Percentiles rank a stretch among this genome's conserved stretches.
Evolutionary conservation across 2,888 invertebrate genomes (phyloP).

Genomic region (Torymus auratus): DNA sequence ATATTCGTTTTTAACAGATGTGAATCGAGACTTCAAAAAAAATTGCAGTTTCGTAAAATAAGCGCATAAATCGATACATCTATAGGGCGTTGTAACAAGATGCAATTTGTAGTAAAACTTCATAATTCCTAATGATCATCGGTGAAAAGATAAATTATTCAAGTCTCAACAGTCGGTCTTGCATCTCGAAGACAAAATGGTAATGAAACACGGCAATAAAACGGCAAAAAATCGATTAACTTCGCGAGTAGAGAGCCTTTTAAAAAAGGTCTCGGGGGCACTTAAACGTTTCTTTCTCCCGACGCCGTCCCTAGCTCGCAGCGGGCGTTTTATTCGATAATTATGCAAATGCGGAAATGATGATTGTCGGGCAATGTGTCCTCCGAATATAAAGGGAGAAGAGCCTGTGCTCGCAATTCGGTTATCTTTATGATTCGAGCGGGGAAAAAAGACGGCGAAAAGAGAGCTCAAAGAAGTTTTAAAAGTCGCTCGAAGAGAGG

Average conservation of each 20-base stretch:
- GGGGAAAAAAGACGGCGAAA: slow-evolving; percentile 55
- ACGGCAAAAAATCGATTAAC: slow-evolving; percentile 58
- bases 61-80: background rate
- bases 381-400: slow-evolving; percentile 72
- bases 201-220: slow-evolving; percentile 55
- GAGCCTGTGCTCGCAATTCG: slow-evolving; percentile 67
- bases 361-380: slow-evolving; percentile 76
- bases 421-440: slow-evolving; percentile 75
- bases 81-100: background rate
- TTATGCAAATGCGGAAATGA: slow-evolving; percentile 75
- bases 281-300: slow-evolving; percentile 57
- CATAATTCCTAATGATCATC: slow-evolving; percentile 6
- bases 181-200: slow-evolving; percentile 42
- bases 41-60: too few species aligned
- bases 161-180: slow-evolving; percentile 12
- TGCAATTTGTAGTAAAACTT: background rate
- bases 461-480: slow-evolving; percentile 48
- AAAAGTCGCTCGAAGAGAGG: background rate
- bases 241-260: slow-evolving; percentile 29
- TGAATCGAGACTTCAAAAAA: too few species aligned
- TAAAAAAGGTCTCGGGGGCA: slow-evolving; percentile 60
- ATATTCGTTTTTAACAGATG: too few species aligned
- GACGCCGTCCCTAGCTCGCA: slow-evolving; percentile 20
- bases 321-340: slow-evolving; percentile 76
- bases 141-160: slow-evolving; percentile 36